Base-by-base conservation (phyloP, 2,888 invertebrate genomes). In the Acrocyrtus sp. region DNA sequence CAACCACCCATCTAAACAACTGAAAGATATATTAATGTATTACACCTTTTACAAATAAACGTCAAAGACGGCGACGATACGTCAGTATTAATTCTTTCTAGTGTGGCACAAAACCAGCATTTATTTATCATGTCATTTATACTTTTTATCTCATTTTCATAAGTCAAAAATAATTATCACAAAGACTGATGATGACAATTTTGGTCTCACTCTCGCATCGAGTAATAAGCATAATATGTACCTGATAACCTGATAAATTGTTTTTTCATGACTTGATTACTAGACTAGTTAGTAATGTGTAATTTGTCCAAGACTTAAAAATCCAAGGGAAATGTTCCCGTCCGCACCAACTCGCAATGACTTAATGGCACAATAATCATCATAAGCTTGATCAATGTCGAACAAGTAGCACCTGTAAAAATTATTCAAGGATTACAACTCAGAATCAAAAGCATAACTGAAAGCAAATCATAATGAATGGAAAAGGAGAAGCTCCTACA, bases 301-400 rank as follows among this genome's bases (percentile, higher is more conserved):
- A n/a, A 77, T 73, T 65, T 75, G 75, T 53, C 73, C 77, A 8
- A 77, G 60, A 47, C 77, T 75, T 22, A 77, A 60, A 43, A 77
- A 75, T 50, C 75, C 75, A 3, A 77, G 48, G 1, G 67, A 70
- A 29, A 77, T 60, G 48, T 75, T 61, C 6, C 77, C 77, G 26
- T 70, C 70, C 17, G 75, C 73, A 10, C 75, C 77, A n/a, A 68
- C 70, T 17, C 70, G 60, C 3, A 77, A 27, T 3, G 70, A 66
- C 29, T 75, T 75, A n/a, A 77, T 63, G 21, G 61, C 51, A 12
- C 66, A 69, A 39, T 73, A 73, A 26, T 77, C 68, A n/a, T 77
- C 63, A 19, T 63, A 66, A 19, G 51, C 60, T 65, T 77, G 75
- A 53, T 77, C 74, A 48, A 75, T 66, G 50, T 77, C 77, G 51